Conservation (phyloP, 1,140 invertebrate genomes). For the Euwallacea similis region DNA sequence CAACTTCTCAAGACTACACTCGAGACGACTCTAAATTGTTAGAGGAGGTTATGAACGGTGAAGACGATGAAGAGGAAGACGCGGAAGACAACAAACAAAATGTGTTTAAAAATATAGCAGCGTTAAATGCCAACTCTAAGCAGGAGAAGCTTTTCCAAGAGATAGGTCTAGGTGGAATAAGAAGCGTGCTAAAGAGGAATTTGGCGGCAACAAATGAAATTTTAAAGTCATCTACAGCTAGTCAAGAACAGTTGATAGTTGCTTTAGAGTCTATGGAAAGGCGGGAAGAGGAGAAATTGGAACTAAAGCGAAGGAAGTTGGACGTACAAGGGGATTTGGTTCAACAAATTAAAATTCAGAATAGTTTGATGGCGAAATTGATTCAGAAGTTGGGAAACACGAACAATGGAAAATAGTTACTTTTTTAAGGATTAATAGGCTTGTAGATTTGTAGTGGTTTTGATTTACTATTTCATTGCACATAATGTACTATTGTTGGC, state of each 20-base stretch:
- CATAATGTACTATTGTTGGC: too few species aligned
- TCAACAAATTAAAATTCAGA: slow-evolving; percentile 28
- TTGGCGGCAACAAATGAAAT: slow-evolving; percentile 12
- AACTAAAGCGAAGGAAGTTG: slow-evolving; percentile 14
- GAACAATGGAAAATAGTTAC: too few species aligned
- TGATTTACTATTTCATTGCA: too few species aligned
- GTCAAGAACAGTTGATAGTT: slow-evolving; percentile 19
- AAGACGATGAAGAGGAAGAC: background rate
- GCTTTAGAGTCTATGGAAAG: slow-evolving; percentile 20
- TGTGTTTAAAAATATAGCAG: background rate
- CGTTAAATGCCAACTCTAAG: background rate
- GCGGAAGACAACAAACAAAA: background rate
- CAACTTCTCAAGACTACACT: background rate
- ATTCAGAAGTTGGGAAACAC: slow-evolving; percentile 10
- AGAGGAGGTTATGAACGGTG: background rate
- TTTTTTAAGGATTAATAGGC: too few species aligned
- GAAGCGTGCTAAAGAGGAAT: slow-evolving; percentile 14
- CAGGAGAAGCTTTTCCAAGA: background rate
- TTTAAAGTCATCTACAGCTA: slow-evolving; percentile 13
- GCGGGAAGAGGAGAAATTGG: slow-evolving; percentile 19
- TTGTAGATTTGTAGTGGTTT: too few species aligned
- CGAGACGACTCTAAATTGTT: background rate
- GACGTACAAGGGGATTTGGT: slow-evolving; percentile 14
- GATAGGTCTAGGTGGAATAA: background rate
- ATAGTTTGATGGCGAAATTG: slow-evolving; percentile 25